phyloP scores from a whole-genome alignment of 2,113 vertebrate genomes.

The Protomyctophum bolini region DNA sequence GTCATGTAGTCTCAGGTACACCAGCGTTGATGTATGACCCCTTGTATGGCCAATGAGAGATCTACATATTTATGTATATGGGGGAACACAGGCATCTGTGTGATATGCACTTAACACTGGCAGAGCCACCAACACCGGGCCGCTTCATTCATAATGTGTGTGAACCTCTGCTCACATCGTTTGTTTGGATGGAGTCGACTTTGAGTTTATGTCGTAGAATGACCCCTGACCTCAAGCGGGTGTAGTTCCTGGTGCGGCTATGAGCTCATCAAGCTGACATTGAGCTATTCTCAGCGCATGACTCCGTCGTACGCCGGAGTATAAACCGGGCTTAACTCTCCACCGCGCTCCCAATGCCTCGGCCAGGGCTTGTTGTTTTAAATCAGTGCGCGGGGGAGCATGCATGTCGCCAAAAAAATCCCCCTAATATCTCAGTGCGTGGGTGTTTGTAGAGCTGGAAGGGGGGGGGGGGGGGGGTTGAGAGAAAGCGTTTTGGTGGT shows the following conservation, averaged over 20 bases:
- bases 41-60: too few relatives aligned
- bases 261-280: conserved; percentile 51
- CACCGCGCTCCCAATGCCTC: conserved; percentile 29
- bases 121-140: too few relatives aligned
- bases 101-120: too few relatives aligned
- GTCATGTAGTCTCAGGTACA: too few relatives aligned
- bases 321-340: neutral
- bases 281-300: neutral
- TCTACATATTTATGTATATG: too few relatives aligned
- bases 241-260: conserved; percentile 16
- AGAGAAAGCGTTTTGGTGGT: neutral
- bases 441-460: conserved; percentile 2
- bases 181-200: too few relatives aligned
- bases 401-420: conserved; percentile 45
- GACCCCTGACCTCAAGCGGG: conserved; percentile 25
- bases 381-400: conserved; percentile 32
- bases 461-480: neutral
- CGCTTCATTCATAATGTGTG: too few relatives aligned
- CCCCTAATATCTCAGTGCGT: conserved; percentile 30
- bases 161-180: too few relatives aligned
- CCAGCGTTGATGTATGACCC: too few relatives aligned
- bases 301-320: too few relatives aligned
- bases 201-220: conserved; percentile 5
- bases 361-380: conserved; percentile 61
- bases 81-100: too few relatives aligned